Evolutionary conservation across 2,888 invertebrate species (phyloP).

Genomic region (Oeneis ivallda): DNA sequence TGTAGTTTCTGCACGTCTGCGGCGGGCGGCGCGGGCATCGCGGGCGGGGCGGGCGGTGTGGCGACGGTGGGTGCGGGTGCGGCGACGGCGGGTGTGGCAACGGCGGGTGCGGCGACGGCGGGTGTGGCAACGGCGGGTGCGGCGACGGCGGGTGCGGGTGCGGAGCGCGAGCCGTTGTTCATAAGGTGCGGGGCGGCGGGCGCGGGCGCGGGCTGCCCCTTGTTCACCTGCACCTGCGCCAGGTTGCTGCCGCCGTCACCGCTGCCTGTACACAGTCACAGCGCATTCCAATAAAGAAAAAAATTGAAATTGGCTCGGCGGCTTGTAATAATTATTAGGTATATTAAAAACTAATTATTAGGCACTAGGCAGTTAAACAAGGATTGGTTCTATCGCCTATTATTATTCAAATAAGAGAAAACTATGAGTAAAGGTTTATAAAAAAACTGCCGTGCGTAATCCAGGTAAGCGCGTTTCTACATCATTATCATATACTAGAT

Average conservation of each 20-base stretch:
- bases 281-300: not conserved
- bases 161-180: constrained; percentile 69
- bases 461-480: too few relatives aligned
- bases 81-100: constrained; percentile 48
- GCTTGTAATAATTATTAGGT: too few relatives aligned
- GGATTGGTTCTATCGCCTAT: too few relatives aligned
- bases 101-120: constrained; percentile 29
- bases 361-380: too few relatives aligned
- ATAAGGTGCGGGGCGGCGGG: constrained; percentile 73
- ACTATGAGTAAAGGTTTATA: too few relatives aligned
- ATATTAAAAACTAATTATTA: too few relatives aligned
- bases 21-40: constrained; percentile 56
- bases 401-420: too few relatives aligned
- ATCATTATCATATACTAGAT: too few relatives aligned
- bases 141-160: constrained; percentile 38
- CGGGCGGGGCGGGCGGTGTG: constrained; percentile 61
- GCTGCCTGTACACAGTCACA: constrained; percentile 49
- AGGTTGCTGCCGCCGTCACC: constrained; percentile 69
- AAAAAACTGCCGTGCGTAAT: too few relatives aligned
- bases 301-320: not conserved
- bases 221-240: constrained; percentile 73
- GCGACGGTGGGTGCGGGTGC: constrained; percentile 29
- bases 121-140: constrained; percentile 49
- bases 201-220: constrained; percentile 71
- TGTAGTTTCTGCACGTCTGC: constrained; percentile 88